These are phyloP conservation scores for Tipula vernalis DNA, from an alignment of 2,888 invertebrate species.

Conservation along the genomic window DNA sequence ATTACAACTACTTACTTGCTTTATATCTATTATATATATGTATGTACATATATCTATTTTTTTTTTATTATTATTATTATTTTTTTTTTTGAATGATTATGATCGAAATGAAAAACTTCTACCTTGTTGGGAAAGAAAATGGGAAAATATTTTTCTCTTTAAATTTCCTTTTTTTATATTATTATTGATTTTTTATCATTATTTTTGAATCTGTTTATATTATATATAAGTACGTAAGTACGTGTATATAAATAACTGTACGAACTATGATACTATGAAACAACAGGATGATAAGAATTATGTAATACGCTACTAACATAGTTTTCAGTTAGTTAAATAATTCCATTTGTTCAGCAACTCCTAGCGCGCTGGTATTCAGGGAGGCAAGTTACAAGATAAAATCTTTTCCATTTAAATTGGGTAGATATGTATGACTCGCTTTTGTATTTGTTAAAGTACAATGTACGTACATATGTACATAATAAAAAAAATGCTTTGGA, in stretches of 20 bases:
- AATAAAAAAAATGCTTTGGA: neutral
- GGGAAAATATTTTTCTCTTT: neutral
- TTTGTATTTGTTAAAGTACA: neutral
- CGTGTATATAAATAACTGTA: neutral
- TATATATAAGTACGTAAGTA: too few relatives aligned
- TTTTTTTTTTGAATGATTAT: neutral
- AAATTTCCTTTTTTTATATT: neutral
- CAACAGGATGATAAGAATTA: neutral
- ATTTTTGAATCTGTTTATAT: neutral
- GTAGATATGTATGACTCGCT: neutral
- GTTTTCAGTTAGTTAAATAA: neutral
- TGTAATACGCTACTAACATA: neutral
- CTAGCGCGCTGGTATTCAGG: neutral
- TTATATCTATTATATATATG: too few relatives aligned
- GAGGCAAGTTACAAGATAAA: neutral
- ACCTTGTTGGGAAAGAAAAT: neutral
- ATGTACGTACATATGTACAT: neutral
- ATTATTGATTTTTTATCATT: neutral
- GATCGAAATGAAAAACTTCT: neutral
- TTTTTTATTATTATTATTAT: too few relatives aligned
- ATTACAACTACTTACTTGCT: neutral
- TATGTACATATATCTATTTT: neutral
- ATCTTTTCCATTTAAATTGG: neutral
- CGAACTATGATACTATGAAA: neutral
- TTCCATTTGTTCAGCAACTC: neutral